Evolutionary conservation across 2,113 vertebrate species (phyloP), one percentile per base, ranked within the genome.

Genomic region (Mormyrus iriodes): DNA sequence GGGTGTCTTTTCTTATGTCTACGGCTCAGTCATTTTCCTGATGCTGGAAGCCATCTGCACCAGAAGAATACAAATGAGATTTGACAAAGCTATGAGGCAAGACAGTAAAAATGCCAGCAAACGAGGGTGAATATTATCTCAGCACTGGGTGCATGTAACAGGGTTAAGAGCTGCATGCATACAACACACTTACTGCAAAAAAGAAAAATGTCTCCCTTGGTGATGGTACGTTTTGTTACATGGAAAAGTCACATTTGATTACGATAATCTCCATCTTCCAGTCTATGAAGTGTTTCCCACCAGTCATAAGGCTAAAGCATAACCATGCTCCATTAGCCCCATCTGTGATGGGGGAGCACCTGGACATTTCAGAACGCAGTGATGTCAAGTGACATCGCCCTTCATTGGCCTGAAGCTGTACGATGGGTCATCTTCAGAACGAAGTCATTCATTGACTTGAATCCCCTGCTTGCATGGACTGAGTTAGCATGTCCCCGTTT

Each of bases 11-110:
- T 84, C 82, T 53, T 3, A 27, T 51, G 9, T 86, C 85, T 19
- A 52, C 2, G 49, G 85, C 51, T 86, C 49, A 86, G 51, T 86
- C 85, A 86, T 86, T 86, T 86, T 86, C 48, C 51, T 53, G 24
- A 86, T 86, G 85, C 19, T 27, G 85, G 51, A 35, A 48, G 48
- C 27, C 85, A 35, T 86, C 49, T 39, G n/a, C 27, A 35, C 49
- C 12, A 52, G 15, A n/a, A 6, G 49, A 51, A 86, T 55, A 86
- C 85, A 53, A 86, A 86, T 53, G 85, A 86, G 51, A 53, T 51
- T 13, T 55, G 85, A 86, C 51, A 42, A 55, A 53, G 85, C 51
- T 31, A 17, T 52, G 85, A 35, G 9, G 49, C 58, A 51, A 27
- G 27, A 19, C n/a, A 19, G 13, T n/a, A n/a, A n/a, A n/a, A n/a